Base-by-base conservation (phyloP, 1,140 invertebrate genomes). In the Bombus picipes region DNA sequence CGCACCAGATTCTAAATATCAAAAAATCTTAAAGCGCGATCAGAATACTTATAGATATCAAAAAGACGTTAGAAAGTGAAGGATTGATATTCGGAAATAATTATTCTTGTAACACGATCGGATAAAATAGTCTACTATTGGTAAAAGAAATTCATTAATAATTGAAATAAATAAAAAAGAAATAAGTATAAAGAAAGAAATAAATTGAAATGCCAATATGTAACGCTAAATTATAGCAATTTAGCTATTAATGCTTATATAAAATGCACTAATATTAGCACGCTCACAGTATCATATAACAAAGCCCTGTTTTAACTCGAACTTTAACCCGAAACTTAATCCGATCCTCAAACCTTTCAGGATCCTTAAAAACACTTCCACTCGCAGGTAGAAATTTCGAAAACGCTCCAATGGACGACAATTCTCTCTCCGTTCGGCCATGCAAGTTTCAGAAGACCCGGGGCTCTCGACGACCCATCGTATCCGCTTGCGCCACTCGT, bases 401-500 rank as follows among this genome's bases (percentile, higher is more conserved):
- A 22, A 77, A 77, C 9, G 9, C n/a, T 22, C n/a, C 4, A 12
- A 41, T 13, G 25, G 28, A 25, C n/a, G 32, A 62, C 37, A 72
- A 70, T 68, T 57, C 13, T n/a, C 57, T 28, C n/a, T 10, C 39
- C 22, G 15, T 41, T 76, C 1, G 47, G 28, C 25, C 25, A 79
- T 43, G 8, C 4, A 32, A 83, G 22, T 68, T 76, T 72, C 66
- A 39, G 53, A 22, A 34, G 22, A 39, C 71, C 34, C 53, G 62
- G 13, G 47, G 37, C 68, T 12, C 66, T 41, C 41, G 43, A 62
- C 43, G 47, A 79, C 41, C 34, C 32, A 28, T 15, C 28, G 77
- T 62, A 62, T 78, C 73, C 65, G n/a, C 75, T 73, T 70, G n/a
- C 43, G 72, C 62, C 6, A 32, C 77, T n/a, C 25, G 76, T 28